Base-by-base conservation (phyloP, 1,140 invertebrate species). In the Acromyrmex heyeri region DNA sequence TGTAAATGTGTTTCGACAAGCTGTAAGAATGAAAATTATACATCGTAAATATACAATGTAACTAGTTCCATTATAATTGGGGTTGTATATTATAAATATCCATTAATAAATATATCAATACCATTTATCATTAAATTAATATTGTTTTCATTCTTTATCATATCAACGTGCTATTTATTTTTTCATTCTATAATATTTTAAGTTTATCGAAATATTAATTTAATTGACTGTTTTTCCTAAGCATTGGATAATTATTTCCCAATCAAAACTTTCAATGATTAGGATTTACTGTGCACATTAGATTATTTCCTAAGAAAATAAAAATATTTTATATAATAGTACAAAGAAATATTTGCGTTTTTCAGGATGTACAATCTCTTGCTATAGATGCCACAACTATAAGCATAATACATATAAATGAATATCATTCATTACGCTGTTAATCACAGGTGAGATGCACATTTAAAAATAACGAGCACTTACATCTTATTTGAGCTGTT, bases 401-500 rank as follows among this genome's bases (percentile, higher is more conserved):
- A 16, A 14, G 48, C 12, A 50, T 16, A 50, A 50, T 8, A 30
- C 16, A 18, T 44, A 57, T 14, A 81, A 48, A 34, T 75, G 92
- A 93, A 93, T 89, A 81, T 92, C 67, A 91, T 94, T 73, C 91
- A 92, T 86, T 90, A 88, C 85, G 90, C 92, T 69, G 88, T 86
- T n/a, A 87, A 85, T 79, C 92, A 90, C 82, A 94, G 93, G 93
- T 93, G 88, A 93, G 76, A 75, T 64, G 61, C 30, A 30, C 21
- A 6, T n/a, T 86, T 62, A 16, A 5, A 48, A 48, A 18, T 77
- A 12, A 57, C n/a, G 0, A 34, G n/a, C 55, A 21, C 0, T 65
- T 65, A 18, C 4, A 21, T 53, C 8, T 44, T 62, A 21, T 14
- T 73, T 16, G 14, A 79, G 14, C 27, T 67, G 18, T 61, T 73